These are phyloP conservation scores for Phallusia fumigata DNA, from an alignment of 23 tunicate species.

Conservation along the genomic window DNA sequence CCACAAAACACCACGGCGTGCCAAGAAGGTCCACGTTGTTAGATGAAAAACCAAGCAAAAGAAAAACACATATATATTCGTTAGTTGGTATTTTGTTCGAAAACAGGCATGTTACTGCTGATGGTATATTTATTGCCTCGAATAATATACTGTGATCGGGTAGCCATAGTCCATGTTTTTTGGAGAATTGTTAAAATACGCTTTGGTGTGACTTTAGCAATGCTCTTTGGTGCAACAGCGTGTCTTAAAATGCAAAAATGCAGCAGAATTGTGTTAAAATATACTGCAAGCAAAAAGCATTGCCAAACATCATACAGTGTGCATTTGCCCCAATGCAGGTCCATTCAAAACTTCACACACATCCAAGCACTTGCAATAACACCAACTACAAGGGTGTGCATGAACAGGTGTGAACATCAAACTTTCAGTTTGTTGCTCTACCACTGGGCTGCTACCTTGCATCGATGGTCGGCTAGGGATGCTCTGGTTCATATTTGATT, in stretches of 20 bases:
- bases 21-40: too few species aligned
- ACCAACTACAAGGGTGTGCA: background rate
- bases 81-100: too few species aligned
- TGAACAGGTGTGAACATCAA: conserved; percentile 3
- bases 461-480: conserved; percentile 36
- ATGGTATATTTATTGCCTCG: background rate
- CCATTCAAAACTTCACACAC: background rate
- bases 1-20: background rate
- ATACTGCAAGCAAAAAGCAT: background rate
- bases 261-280: too few species aligned
- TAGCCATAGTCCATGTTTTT: too few species aligned
- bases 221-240: too few species aligned
- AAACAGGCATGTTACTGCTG: background rate
- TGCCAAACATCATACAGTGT: background rate
- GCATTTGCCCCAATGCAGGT: conserved; percentile 5
- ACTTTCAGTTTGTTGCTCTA: background rate
- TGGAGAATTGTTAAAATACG: too few species aligned
- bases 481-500: background rate
- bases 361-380: background rate
- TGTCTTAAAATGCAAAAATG: background rate
- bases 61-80: too few species aligned
- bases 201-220: background rate
- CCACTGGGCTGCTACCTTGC: conserved; percentile 24
- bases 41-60: too few species aligned
- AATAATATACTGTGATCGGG: background rate